Evolutionary conservation across 2,797 vertebrate species (phyloP).

Genomic region (Odontamblyopus rebecca): DNA sequence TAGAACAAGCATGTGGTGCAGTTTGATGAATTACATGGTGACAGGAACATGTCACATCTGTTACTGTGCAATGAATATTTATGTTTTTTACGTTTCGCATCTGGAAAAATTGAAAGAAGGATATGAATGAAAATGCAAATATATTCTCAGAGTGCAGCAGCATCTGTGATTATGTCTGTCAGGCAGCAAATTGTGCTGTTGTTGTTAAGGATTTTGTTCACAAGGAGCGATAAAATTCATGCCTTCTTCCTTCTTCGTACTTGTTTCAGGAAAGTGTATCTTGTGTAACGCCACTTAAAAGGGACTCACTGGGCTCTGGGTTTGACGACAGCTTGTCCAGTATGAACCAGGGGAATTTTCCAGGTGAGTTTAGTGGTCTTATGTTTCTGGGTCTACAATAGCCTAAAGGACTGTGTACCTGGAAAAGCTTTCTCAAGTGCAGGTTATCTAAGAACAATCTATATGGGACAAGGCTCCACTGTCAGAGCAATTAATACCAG

Average conservation of each 20-base stretch:
- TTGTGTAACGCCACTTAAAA: constrained; percentile 83
- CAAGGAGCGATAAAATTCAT: constrained; percentile 1
- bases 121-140: constrained; percentile 21
- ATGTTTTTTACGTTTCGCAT: constrained; percentile 14
- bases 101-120: constrained; percentile 16
- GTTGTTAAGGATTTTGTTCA: constrained; percentile 5
- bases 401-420: constrained; percentile 20
- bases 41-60: constrained; percentile 18
- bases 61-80: constrained; percentile 25
- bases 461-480: constrained; percentile 10
- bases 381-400: constrained; percentile 15
- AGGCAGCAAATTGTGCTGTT: constrained; percentile 3
- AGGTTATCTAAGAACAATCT: constrained; percentile 20
- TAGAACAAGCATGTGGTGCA: constrained; percentile 14
- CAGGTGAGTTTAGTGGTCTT: constrained; percentile 74
- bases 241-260: constrained; percentile 1
- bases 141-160: neutral
- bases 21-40: constrained; percentile 31
- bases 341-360: constrained; percentile 68
- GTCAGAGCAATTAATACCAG: constrained; percentile 24
- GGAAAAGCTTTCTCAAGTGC: constrained; percentile 18
- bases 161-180: constrained; percentile 14
- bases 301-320: constrained; percentile 83
- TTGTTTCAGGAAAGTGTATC: constrained; percentile 84
- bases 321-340: constrained; percentile 80